Percentiles rank a stretch among this genome's conserved stretches.
These are phyloP conservation scores for Eupithecia tripunctaria DNA, from an alignment of 2,888 invertebrate species.

Conservation along the genomic window DNA sequence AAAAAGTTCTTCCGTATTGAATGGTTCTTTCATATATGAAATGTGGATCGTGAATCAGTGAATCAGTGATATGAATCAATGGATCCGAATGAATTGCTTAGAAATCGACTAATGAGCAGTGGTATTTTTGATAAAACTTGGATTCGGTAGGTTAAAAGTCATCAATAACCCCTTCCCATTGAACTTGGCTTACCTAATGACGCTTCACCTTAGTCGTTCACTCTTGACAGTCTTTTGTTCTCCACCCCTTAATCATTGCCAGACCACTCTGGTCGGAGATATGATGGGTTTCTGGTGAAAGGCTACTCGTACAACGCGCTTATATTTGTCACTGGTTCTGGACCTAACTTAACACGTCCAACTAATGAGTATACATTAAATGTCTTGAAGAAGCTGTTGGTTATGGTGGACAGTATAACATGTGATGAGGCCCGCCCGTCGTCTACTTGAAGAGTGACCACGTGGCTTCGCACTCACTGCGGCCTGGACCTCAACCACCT, in stretches of 20 bases:
- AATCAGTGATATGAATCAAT: conserved; percentile 58
- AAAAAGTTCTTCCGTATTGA: conserved; percentile 58
- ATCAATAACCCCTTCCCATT: background rate
- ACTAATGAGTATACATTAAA: too few species aligned
- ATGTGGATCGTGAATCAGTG: conserved; percentile 59
- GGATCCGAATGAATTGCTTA: conserved; percentile 24
- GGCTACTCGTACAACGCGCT: background rate
- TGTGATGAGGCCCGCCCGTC: background rate
- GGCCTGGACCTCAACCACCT: background rate
- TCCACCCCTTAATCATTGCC: background rate
- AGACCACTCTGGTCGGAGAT: background rate
- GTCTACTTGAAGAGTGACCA: background rate
- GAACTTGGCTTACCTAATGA: background rate
- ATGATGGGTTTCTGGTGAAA: background rate
- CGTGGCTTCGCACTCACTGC: background rate
- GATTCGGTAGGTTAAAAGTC: background rate
- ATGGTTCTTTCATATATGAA: conserved; percentile 65
- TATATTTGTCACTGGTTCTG: too few species aligned
- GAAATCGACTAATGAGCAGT: conserved; percentile 21
- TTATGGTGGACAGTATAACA: background rate
- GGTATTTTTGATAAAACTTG: conserved; percentile 10
- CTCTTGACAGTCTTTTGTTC: background rate
- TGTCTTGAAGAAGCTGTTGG: background rate
- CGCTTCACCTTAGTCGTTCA: background rate
- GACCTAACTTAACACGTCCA: too few species aligned